Evolutionary conservation across 2,113 vertebrate species (phyloP), one percentile per base, ranked within the genome.

Genomic region (Melanocharis versteri): DNA sequence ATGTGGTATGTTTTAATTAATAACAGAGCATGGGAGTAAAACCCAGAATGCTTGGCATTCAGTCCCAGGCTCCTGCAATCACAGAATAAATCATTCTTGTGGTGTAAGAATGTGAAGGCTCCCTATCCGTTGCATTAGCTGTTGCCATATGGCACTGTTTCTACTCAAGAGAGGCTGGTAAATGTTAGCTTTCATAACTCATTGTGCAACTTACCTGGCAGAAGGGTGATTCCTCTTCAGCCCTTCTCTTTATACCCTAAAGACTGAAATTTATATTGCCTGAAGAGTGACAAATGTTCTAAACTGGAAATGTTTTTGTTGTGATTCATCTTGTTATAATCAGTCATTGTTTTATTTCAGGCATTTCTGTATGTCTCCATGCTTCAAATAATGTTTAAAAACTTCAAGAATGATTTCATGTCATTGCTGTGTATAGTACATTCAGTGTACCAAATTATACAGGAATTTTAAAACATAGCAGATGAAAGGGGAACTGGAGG

Each of bases 61-160:
- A 45, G 60, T 95, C 62, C 75, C 75, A 92, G 47, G 68, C 90
- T 94, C 62, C 86, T 83, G 83, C 79, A 86, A 47, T 93, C 88
- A 78, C 69, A 83, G 72, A 89, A 95, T 92, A 96, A 94, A 86
- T 93, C 76, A 91, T 92, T 93, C 85, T 94, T 93, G 69, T 68
- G 51, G 76, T 87, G 69, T 90, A 90, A 80, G 91, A 88, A 93
- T 95, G 76, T 0, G 16, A 91, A 93, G 76, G 85, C 90, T 94
- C 70, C 88, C 86, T 86, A 68, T 93, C 88, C 61, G 6, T 92
- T 95, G 80, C 89, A 83, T 93, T 93, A 96, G 90, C 60, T 96
- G 58, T 69, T 90, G 92, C 96, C 93, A 95, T 96, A 94, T 96
- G 96, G 92, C 69, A 50, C 80, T 89, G 77, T 92, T 94, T 95